A percentile compares a stretch with the other conserved stretches of the same genome.
phyloP scores from a whole-genome alignment of 2,888 invertebrate genomes.

The Plagodis pulveraria region DNA sequence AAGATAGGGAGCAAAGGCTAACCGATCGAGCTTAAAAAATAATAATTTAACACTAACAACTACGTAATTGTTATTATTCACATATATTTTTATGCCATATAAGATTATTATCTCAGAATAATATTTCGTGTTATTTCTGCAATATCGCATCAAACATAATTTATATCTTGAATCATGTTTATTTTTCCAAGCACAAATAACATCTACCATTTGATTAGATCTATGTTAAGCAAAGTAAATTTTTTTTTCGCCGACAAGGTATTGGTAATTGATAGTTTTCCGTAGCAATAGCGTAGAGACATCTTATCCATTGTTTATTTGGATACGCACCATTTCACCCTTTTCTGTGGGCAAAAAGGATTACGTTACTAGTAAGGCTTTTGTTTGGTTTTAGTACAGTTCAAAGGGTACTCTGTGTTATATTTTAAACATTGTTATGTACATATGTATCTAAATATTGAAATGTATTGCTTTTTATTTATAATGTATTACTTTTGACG shows the following conservation, averaged over 20 bases:
- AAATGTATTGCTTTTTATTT: too few species aligned
- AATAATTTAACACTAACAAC: too few species aligned
- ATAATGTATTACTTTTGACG: too few species aligned
- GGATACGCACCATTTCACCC: conserved; percentile 25
- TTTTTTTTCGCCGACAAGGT: conserved; percentile 9
- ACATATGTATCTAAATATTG: too few species aligned
- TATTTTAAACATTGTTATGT: too few species aligned
- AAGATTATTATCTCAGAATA: too few species aligned
- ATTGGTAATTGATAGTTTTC: conserved; percentile 20
- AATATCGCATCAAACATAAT: conserved; percentile 16
- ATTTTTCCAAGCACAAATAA: conserved; percentile 18
- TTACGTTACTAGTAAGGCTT: conserved; percentile 18
- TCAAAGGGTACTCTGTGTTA: not conserved
- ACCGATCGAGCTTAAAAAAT: too few species aligned
- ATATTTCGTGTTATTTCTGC: conserved; percentile 1
- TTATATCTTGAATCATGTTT: conserved; percentile 14
- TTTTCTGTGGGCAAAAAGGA: conserved; percentile 17
- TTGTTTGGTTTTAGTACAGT: conserved; percentile 2
- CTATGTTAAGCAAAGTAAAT: not conserved
- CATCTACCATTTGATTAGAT: conserved; percentile 2
- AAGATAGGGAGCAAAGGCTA: too few species aligned
- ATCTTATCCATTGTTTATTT: conserved; percentile 23
- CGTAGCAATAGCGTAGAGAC: conserved; percentile 6
- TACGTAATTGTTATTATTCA: too few species aligned
- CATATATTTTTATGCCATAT: too few species aligned